Base-by-base conservation (phyloP, 2,888 invertebrate species). In the Urechis unicinctus region DNA sequence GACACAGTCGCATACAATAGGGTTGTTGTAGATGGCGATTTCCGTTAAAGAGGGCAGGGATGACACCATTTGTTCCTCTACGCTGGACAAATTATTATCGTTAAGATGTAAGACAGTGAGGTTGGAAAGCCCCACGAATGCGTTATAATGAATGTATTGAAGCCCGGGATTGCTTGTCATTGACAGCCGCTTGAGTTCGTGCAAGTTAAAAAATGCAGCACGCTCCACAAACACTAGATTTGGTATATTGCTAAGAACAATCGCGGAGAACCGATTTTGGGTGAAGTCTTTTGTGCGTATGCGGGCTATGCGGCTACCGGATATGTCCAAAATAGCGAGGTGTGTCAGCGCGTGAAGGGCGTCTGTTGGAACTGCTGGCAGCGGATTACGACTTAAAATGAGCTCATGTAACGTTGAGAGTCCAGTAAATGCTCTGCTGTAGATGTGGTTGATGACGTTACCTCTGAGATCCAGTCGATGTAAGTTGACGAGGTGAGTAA, bases 1-100 rank as follows among this genome's bases (percentile, higher is more conserved):
- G 26, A 41, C 26, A 47, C 61, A 61, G 59, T 59, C 61, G 31
- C 61, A 61, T 24, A 22, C 29, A 3, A 61, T 31, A 2, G 56
- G 56, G 47, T 59, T 59, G 46, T 28, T 44, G 17, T 26, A 22
- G 24, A 52, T 21, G 21, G 28, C 29, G n/a, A 52, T 24, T 2
- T 24, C 21, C 13, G 24, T 6, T 13, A 52, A 28, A 17, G 24
- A 13, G 3, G 43, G 41, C 29, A 52, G 25, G 9, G 48, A 26
- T 6, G 21, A 6, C 6, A 21, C 28, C 2, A 28, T 31, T 9
- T 53, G 55, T 21, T 46, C 29, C 31, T 58, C 58, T 6, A 61
- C 28, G 2, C 47, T 43, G 41, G 45, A 28, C 6, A 61, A 45
- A n/a, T 52, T 52, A 42, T 53, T 49, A 25, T 29, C 24, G 28